Evolutionary conservation across 2,888 invertebrate genomes (phyloP).

Genomic region (Clanis bilineata): DNA sequence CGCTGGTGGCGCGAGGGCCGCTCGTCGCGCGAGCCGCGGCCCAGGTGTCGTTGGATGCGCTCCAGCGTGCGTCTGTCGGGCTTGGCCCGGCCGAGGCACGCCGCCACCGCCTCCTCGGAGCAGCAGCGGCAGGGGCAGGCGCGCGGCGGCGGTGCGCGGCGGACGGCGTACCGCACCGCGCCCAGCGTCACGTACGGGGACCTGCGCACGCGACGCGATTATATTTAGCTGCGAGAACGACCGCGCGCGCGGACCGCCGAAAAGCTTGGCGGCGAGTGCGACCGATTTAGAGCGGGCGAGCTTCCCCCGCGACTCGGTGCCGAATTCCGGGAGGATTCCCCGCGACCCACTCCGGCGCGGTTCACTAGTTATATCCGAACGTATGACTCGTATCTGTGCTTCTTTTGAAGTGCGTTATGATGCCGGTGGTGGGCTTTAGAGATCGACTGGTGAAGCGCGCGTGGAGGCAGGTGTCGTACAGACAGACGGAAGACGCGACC

Average conservation of each 20-base stretch:
- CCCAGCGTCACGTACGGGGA: constrained; percentile 85
- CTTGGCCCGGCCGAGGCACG: constrained; percentile 77
- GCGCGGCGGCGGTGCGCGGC: constrained; percentile 84
- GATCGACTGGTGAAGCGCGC: constrained; percentile 36
- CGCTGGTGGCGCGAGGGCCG: constrained; percentile 84
- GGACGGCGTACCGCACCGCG: constrained; percentile 87
- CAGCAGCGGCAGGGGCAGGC: constrained; percentile 81
- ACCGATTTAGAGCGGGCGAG: constrained; percentile 73
- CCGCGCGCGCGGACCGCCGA: constrained; percentile 63
- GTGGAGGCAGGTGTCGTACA: constrained; percentile 67
- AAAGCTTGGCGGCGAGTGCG: constrained; percentile 73
- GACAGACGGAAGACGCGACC: constrained; percentile 75
- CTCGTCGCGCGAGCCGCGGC: constrained; percentile 78
- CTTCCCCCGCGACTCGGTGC: constrained; percentile 67
- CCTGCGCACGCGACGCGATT: constrained; percentile 66
- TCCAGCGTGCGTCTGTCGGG: constrained; percentile 88
- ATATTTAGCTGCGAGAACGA: constrained; percentile 41
- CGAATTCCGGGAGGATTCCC: constrained; percentile 78
- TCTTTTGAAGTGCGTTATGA: constrained; percentile 47
- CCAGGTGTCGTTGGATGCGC: constrained; percentile 90
- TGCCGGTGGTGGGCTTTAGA: constrained; percentile 31
- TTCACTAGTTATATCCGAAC: constrained; percentile 61
- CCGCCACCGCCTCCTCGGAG: constrained; percentile 80
- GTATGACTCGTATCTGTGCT: constrained; percentile 53
- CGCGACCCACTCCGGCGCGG: constrained; percentile 68